Percentiles rank a stretch among this genome's conserved stretches.
Evolutionary conservation across 2,888 invertebrate species (phyloP).

Genomic region (Lasioglossum malachurum): DNA sequence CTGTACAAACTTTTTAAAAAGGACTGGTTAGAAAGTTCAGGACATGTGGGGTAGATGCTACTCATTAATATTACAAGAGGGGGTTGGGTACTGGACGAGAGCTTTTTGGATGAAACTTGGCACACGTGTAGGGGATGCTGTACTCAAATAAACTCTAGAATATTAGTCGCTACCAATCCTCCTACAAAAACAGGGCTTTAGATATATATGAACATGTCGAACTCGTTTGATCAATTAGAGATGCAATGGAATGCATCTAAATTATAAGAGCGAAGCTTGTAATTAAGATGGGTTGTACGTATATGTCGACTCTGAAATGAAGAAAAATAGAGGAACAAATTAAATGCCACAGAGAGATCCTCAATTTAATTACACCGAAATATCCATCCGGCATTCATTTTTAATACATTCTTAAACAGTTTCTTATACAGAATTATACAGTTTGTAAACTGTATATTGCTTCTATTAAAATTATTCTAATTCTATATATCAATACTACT

Average conservation of each 20-base stretch:
- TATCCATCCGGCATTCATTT: not conserved
- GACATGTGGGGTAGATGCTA: not conserved
- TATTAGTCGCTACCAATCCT: not conserved
- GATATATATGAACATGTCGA: not conserved
- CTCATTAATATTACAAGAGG: slow-evolving; percentile 3
- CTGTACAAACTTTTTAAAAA: not conserved
- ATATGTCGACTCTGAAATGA: not conserved
- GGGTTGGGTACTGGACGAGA: not conserved
- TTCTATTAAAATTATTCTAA: not conserved
- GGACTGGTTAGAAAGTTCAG: not conserved
- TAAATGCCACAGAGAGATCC: not conserved
- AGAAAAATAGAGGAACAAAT: not conserved
- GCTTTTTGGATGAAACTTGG: slow-evolving; percentile 3
- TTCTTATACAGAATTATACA: no score
- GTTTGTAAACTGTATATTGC: not conserved
- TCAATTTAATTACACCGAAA: not conserved
- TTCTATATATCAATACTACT: no score
- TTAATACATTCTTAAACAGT: not conserved
- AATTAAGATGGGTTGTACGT: not conserved
- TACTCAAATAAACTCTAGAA: not conserved
- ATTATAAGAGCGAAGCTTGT: not conserved
- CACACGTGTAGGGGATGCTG: not conserved
- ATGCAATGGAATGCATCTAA: not conserved
- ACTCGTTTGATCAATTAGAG: not conserved
- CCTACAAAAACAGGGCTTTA: not conserved